Evolutionary conservation across 2,113 vertebrate species (phyloP), one percentile per base, ranked within the genome.

Genomic region (Pangasianodon gigas): DNA sequence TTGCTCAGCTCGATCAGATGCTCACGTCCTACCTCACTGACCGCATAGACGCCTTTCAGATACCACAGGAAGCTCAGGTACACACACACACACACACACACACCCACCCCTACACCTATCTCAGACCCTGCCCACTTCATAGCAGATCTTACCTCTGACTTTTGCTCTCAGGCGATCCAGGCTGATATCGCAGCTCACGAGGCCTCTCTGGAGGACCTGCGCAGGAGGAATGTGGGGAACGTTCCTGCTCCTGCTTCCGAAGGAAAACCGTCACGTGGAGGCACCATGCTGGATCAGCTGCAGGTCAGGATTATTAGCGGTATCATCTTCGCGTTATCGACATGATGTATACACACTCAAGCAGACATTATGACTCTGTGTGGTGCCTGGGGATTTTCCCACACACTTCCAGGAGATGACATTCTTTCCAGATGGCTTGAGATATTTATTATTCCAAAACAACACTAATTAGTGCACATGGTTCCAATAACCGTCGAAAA

Each of bases 11-110:
- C 93, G 98, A 99, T 91, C 97, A 97, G 90, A 98, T 96, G 0
- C 96, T 99, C 67, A 98, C 98, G 0, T 97, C 97, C 0, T 99
- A 99, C 93, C 95, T 99, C 93, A 99, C 98, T 0, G 98, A 99
- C n/a, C 96, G 98, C 77, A 87, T 99, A 29, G 98, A 99, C 62
- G 98, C 98, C 83, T 97, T 98, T 92, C 98, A 98, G 92, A 96
- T 98, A 65, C 98, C 98, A 0, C 97, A 97, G 92, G 98, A 99
- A 91, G 98, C 98, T 19, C 98, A 99, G 98, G 98, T 99, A 91
- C n/a, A n/a, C 0, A 48, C 69, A 88, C n/a, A 77, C 44, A 79
- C 58, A 26, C 41, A 58, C 11, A 54, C 89, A 86, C 84, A 75
- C 29, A 58, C 85, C 77, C 19, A 29, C 56, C 90, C n/a, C 62